phyloP scores from a whole-genome alignment of 1,140 invertebrate species.

The Heliconius hermathena region DNA sequence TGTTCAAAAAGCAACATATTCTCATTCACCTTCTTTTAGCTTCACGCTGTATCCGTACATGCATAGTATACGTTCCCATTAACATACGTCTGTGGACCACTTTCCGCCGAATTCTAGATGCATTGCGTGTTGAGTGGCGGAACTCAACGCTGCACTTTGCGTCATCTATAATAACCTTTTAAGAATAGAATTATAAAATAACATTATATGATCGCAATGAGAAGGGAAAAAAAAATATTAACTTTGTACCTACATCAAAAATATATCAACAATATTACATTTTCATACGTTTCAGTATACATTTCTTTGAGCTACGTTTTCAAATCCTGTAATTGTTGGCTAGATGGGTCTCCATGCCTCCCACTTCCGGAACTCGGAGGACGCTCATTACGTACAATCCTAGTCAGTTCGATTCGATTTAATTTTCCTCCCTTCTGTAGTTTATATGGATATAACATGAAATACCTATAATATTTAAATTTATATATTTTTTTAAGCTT shows the following conservation, averaged over 20 bases:
- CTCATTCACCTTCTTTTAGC: too few species aligned
- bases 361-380: background rate
- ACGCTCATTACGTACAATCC: slow-evolving; percentile 5
- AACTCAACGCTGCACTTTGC: too few species aligned
- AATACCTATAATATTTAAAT: background rate
- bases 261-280: background rate
- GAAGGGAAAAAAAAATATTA: too few species aligned
- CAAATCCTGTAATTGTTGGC: background rate
- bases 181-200: too few species aligned
- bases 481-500: background rate
- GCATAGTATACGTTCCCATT: too few species aligned
- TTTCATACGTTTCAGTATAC: background rate
- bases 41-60: too few species aligned
- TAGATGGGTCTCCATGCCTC: background rate
- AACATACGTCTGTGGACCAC: too few species aligned
- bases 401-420: background rate
- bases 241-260: background rate
- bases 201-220: too few species aligned
- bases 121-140: too few species aligned
- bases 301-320: background rate
- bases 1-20: too few species aligned
- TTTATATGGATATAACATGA: background rate
- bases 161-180: too few species aligned
- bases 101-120: too few species aligned
- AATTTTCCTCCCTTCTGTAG: background rate